phyloP scores from a whole-genome alignment of 2,888 invertebrate genomes.

The Glyphotaelius pellucidus region DNA sequence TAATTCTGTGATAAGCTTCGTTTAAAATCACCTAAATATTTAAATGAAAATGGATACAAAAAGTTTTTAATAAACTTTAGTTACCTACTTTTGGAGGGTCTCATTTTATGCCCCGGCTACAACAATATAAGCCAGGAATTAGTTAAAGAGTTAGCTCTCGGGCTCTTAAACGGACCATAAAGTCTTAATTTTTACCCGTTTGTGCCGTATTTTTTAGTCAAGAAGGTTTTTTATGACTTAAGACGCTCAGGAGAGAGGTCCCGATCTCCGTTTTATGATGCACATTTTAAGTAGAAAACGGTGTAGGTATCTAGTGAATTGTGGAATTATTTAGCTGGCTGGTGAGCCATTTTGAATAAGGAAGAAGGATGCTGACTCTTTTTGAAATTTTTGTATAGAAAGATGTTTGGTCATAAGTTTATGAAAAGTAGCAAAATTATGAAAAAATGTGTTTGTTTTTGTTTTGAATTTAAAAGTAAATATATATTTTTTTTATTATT shows the following conservation, averaged over 20 bases:
- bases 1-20: not conserved
- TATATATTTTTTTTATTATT: no score
- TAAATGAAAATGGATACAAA: constrained; percentile 38
- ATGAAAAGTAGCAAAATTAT: no score
- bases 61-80: constrained; percentile 30
- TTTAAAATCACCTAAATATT: constrained; percentile 37
- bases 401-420: no score
- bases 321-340: not conserved
- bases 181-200: constrained; percentile 61
- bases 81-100: constrained; percentile 17
- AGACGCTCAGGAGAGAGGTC: constrained; percentile 40
- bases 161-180: constrained; percentile 58
- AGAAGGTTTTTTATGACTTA: constrained; percentile 56
- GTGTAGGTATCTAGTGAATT: constrained; percentile 30
- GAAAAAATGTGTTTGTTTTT: no score
- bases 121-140: constrained; percentile 60
- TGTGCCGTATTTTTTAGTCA: constrained; percentile 54
- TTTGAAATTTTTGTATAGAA: no score
- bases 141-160: constrained; percentile 61
- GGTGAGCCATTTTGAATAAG: not conserved
- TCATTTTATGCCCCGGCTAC: constrained; percentile 45
- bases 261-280: constrained; percentile 55
- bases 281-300: constrained; percentile 58
- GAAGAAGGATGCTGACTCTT: not conserved
- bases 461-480: no score